These are phyloP conservation scores for Corydoras sp. DNA, from an alignment of 2,113 vertebrate species.

Conservation along the genomic window DNA sequence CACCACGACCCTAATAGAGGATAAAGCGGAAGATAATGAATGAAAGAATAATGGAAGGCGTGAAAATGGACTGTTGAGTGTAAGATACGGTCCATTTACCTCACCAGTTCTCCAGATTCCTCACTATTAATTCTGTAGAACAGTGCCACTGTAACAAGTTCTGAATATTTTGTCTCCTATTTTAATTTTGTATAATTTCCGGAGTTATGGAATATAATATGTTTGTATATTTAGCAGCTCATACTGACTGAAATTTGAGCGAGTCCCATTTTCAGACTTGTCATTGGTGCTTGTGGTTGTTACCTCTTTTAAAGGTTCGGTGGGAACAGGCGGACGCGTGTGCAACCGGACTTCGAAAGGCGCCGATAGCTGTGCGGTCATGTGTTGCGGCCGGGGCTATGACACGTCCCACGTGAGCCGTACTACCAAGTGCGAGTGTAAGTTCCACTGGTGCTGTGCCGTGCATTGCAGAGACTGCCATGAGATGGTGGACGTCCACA, in stretches of 20 bases:
- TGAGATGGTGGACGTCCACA: constrained; percentile 84
- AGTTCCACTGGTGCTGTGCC: constrained; percentile 94
- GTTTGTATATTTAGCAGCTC: too few species aligned
- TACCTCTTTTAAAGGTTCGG: constrained; percentile 67
- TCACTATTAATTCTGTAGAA: too few species aligned
- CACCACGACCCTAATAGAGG: too few species aligned
- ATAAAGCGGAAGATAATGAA: too few species aligned
- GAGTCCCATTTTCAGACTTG: background rate
- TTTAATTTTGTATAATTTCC: too few species aligned
- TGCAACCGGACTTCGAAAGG: constrained; percentile 85
- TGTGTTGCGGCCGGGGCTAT: constrained; percentile 93
- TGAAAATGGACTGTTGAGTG: too few species aligned
- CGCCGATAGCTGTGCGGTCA: constrained; percentile 89
- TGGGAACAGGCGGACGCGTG: constrained; percentile 81
- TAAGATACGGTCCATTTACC: too few species aligned
- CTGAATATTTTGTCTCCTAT: too few species aligned
- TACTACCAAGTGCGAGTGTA: constrained; percentile 88
- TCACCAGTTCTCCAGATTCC: too few species aligned
- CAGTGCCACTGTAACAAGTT: too few species aligned
- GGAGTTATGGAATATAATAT: too few species aligned
- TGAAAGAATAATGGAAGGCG: too few species aligned
- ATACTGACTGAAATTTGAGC: background rate
- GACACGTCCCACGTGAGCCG: constrained; percentile 81
- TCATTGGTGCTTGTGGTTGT: background rate
- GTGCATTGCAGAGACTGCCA: constrained; percentile 90